Percentiles rank a stretch among this genome's conserved stretches.
phyloP scores from a whole-genome alignment of 2,888 invertebrate genomes.

The Ceratothoa steindachneri region DNA sequence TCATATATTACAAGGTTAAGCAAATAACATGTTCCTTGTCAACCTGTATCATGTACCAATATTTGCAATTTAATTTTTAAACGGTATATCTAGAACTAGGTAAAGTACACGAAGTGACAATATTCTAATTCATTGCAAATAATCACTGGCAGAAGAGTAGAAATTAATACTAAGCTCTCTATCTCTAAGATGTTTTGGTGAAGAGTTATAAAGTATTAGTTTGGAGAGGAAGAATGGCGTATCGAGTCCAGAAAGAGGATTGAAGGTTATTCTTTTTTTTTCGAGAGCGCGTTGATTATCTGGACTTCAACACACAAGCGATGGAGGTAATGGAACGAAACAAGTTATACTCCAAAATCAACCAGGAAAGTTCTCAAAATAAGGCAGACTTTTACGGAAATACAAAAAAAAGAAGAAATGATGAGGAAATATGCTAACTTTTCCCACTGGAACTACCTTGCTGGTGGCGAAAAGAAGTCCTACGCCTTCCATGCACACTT shows the following conservation, averaged over 20 bases:
- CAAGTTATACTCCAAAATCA: not conserved
- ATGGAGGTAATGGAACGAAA: not conserved
- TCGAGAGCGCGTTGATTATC: not conserved
- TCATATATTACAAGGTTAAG: not conserved
- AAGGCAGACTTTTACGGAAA: constrained; percentile 7
- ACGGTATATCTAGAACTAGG: not conserved
- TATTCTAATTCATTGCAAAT: constrained; percentile 1
- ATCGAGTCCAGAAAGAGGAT: not conserved
- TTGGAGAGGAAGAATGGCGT: not conserved
- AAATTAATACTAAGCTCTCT: not conserved
- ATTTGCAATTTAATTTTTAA: not conserved
- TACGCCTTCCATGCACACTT: constrained; percentile 98
- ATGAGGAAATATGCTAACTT: not conserved
- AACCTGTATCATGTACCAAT: not conserved
- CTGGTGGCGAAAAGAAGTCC: constrained; percentile 97
- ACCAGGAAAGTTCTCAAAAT: not conserved
- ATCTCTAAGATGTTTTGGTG: not conserved
- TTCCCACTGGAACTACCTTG: constrained; percentile 65
- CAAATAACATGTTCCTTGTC: not conserved
- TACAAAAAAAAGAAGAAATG: constrained; percentile 2
- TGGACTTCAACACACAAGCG: not conserved
- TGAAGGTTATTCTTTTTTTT: not conserved
- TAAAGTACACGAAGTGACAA: constrained; percentile 8
- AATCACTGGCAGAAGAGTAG: not conserved
- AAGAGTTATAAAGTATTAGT: not conserved